Conservation (phyloP, 2,797 vertebrate genomes). For the Erithacus rubecula region DNA sequence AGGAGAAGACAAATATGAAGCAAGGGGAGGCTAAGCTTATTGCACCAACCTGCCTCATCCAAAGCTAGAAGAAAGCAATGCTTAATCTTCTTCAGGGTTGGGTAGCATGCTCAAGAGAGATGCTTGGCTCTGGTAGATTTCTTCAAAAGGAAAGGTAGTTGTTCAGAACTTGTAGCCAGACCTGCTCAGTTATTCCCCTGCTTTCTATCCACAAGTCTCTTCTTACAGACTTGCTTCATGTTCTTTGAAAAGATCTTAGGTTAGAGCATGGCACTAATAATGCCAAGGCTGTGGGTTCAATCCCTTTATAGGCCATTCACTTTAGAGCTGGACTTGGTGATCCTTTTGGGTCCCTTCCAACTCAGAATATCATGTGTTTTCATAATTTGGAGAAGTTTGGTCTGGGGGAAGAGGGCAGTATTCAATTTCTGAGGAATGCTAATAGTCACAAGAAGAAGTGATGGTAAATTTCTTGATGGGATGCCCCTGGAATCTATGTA, state of each 20-base stretch:
- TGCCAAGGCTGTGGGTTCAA: background rate
- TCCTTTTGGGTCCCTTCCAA: background rate
- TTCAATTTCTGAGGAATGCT: background rate
- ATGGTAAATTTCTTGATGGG: background rate
- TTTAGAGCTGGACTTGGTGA: background rate
- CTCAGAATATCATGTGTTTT: background rate
- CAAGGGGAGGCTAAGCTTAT: background rate
- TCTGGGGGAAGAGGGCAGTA: background rate
- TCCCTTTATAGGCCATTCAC: too few relatives aligned
- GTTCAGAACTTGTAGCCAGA: background rate
- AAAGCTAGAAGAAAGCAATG: background rate
- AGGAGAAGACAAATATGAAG: background rate
- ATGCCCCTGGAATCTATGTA: background rate
- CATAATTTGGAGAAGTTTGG: background rate
- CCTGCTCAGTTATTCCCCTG: background rate
- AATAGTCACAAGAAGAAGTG: background rate
- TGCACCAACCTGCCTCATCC: background rate
- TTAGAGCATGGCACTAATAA: background rate
- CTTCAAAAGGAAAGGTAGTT: background rate
- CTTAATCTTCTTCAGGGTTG: background rate
- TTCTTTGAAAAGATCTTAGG: background rate
- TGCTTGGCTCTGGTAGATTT: background rate
- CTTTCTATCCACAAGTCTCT: background rate
- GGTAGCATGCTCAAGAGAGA: background rate
- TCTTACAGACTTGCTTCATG: background rate